These are phyloP conservation scores for Tyria jacobaeae DNA, from an alignment of 2,888 invertebrate species.

Conservation along the genomic window DNA sequence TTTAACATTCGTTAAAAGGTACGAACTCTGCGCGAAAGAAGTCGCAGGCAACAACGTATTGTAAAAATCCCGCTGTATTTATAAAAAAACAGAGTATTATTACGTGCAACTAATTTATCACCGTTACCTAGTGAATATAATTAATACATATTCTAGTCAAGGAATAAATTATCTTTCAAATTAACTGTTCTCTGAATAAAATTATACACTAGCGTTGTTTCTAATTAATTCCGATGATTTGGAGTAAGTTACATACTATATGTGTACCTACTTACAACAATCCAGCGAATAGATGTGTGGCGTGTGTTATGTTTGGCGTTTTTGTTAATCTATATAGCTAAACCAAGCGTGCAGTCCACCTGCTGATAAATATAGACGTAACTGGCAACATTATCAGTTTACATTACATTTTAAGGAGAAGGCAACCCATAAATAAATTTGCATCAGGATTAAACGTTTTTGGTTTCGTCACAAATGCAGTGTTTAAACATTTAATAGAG, in stretches of 20 bases:
- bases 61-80: background rate
- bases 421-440: background rate
- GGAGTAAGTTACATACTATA: background rate
- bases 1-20: no score
- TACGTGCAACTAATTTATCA: background rate
- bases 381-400: background rate
- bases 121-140: background rate
- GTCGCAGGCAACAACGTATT: no score
- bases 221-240: background rate
- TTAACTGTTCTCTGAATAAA: background rate
- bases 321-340: background rate
- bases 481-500: background rate
- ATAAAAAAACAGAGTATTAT: background rate
- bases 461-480: background rate
- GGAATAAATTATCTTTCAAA: slow-evolving; percentile 2
- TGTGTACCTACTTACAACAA: background rate
- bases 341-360: background rate
- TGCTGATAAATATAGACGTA: background rate
- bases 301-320: background rate
- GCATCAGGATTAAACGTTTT: background rate
- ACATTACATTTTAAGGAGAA: background rate
- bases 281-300: background rate
- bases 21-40: no score
- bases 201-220: slow-evolving; percentile 1
- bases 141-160: slow-evolving; percentile 2